Evolutionary conservation across 2,888 invertebrate genomes (phyloP).

Genomic region (Tribolium freemani): DNA sequence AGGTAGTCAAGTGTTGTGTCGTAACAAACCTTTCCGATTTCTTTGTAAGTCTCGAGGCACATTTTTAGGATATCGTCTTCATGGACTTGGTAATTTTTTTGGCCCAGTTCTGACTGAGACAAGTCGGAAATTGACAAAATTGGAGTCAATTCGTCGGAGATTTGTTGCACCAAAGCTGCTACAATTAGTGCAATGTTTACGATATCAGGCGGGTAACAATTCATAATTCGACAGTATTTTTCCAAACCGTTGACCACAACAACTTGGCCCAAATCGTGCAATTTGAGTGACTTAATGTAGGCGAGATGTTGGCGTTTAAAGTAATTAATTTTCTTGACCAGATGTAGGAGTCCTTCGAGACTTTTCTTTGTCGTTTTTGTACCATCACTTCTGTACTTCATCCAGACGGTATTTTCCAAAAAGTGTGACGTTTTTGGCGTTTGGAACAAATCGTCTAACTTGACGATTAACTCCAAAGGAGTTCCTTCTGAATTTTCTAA

Average conservation of each 20-base stretch:
- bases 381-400: slow-evolving; percentile 45
- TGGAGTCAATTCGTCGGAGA: slow-evolving; percentile 35
- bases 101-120: background rate
- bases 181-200: slow-evolving; percentile 49
- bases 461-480: slow-evolving; percentile 35
- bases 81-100: slow-evolving; percentile 43
- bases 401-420: slow-evolving; percentile 53
- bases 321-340: slow-evolving; percentile 51
- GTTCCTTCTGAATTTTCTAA: background rate
- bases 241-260: slow-evolving; percentile 46
- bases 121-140: slow-evolving; percentile 22
- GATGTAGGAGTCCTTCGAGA: slow-evolving; percentile 50
- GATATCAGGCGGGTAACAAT: slow-evolving; percentile 50
- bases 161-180: slow-evolving; percentile 51
- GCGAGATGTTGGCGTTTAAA: slow-evolving; percentile 55
- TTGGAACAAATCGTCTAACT: slow-evolving; percentile 42
- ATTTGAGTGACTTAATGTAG: slow-evolving; percentile 52
- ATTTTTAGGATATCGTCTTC: slow-evolving; percentile 49
- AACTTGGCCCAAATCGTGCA: slow-evolving; percentile 17
- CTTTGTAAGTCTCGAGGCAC: slow-evolving; percentile 50
- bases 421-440: slow-evolving; percentile 25
- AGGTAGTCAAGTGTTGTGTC: slow-evolving; percentile 46
- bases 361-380: slow-evolving; percentile 22
- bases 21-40: slow-evolving; percentile 46
- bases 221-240: slow-evolving; percentile 49